phyloP scores from a whole-genome alignment of 2,113 vertebrate genomes.

The Callospermophilus lateralis region DNA sequence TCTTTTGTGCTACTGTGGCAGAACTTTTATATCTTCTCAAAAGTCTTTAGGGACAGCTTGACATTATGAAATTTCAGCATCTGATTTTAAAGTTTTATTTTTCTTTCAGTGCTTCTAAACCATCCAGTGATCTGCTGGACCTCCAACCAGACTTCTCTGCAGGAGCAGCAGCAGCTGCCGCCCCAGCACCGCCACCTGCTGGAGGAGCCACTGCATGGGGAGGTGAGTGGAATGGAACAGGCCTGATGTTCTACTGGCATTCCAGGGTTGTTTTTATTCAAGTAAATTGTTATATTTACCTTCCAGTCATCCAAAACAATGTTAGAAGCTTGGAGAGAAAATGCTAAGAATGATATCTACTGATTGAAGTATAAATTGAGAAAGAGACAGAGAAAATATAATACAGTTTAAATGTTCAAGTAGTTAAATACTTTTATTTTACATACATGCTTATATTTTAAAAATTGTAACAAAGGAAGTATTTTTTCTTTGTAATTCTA shows the following conservation, averaged over 20 bases:
- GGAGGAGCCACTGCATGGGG: conserved; percentile 94
- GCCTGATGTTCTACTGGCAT: neutral
- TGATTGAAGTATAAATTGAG: neutral
- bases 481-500: conserved; percentile 1
- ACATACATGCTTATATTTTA: neutral
- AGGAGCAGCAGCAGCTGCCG: conserved; percentile 87
- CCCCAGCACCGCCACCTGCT: conserved; percentile 82
- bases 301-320: neutral
- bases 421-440: neutral
- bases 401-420: neutral
- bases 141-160: conserved; percentile 94
- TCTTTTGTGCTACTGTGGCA: neutral
- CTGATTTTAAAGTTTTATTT: neutral
- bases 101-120: conserved; percentile 88
- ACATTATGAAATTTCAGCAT: neutral
- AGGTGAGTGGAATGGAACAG: conserved; percentile 87
- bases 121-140: conserved; percentile 96
- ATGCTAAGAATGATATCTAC: neutral
- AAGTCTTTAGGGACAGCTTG: neutral
- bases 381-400: neutral
- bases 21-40: neutral
- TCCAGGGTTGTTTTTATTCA: neutral
- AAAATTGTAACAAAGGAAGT: neutral
- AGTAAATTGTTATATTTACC: neutral
- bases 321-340: neutral